phyloP scores from a whole-genome alignment of 2,113 vertebrate genomes.

The Sebastes schlegelii region DNA sequence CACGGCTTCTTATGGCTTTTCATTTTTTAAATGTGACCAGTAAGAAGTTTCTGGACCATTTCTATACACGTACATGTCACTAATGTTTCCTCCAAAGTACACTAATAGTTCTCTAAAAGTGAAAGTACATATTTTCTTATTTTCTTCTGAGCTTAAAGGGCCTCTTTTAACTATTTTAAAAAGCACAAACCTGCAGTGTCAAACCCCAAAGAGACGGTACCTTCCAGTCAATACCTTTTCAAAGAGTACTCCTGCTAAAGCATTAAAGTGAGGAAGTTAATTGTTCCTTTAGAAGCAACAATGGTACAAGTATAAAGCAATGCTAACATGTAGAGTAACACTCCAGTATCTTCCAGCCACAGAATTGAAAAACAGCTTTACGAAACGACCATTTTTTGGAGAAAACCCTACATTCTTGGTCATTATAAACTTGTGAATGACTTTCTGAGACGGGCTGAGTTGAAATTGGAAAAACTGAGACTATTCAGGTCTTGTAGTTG shows the following conservation, averaged over 20 bases:
- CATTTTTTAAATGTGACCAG: not conserved
- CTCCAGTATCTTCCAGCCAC: not conserved
- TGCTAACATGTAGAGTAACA: not conserved
- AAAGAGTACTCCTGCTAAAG: not conserved
- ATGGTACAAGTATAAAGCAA: not conserved
- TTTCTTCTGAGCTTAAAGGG: no score
- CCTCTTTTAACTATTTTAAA: not conserved
- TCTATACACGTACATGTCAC: not conserved
- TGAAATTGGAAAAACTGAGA: not conserved
- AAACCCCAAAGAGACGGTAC: not conserved
- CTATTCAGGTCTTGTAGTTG: not conserved
- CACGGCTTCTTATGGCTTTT: not conserved
- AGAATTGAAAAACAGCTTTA: not conserved
- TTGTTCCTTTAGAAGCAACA: conserved; percentile 4
- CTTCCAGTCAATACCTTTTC: not conserved
- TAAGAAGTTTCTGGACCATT: not conserved
- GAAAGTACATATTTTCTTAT: not conserved
- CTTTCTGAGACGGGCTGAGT: not conserved
- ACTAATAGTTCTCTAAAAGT: not conserved
- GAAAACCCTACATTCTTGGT: not conserved
- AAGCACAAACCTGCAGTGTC: not conserved
- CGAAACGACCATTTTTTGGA: not conserved
- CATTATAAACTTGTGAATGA: not conserved
- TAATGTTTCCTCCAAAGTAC: not conserved
- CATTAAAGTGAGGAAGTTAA: not conserved